Evolutionary conservation across 2,113 vertebrate genomes (phyloP).

Genomic region (Sinosuthora webbiana): DNA sequence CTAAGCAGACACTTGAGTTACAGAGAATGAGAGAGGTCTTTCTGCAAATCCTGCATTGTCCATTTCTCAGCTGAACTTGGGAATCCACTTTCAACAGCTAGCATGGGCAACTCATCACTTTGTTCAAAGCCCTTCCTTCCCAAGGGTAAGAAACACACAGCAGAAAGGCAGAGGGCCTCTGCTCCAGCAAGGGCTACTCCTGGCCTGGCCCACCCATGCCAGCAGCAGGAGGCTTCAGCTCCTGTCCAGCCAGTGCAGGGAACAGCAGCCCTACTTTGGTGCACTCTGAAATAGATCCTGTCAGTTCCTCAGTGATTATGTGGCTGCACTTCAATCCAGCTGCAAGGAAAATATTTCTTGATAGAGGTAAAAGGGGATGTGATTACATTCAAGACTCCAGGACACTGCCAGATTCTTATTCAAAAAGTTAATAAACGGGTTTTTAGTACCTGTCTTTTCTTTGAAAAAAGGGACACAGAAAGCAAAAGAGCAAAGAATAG

Average conservation of each 20-base stretch:
- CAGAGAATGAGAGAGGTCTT: neutral
- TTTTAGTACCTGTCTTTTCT: neutral
- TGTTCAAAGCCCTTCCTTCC: neutral
- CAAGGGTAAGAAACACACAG: neutral
- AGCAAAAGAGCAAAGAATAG: neutral
- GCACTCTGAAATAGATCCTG: neutral
- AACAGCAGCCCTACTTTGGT: neutral
- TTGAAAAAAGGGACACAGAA: neutral
- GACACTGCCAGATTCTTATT: neutral
- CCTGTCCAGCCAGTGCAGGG: neutral
- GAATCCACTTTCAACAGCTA: neutral
- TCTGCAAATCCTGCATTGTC: neutral
- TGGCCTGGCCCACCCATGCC: neutral
- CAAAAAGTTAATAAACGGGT: neutral
- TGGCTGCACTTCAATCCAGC: neutral
- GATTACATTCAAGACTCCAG: neutral
- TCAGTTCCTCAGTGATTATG: neutral
- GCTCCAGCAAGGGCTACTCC: neutral
- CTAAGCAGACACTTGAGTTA: neutral
- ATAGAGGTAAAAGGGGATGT: neutral
- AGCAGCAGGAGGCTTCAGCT: neutral
- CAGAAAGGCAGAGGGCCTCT: neutral
- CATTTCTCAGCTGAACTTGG: neutral
- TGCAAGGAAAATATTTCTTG: neutral
- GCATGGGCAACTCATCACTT: accelerated